These are phyloP conservation scores for Linepithema humile DNA, from an alignment of 1,140 invertebrate species.

Conservation along the genomic window DNA sequence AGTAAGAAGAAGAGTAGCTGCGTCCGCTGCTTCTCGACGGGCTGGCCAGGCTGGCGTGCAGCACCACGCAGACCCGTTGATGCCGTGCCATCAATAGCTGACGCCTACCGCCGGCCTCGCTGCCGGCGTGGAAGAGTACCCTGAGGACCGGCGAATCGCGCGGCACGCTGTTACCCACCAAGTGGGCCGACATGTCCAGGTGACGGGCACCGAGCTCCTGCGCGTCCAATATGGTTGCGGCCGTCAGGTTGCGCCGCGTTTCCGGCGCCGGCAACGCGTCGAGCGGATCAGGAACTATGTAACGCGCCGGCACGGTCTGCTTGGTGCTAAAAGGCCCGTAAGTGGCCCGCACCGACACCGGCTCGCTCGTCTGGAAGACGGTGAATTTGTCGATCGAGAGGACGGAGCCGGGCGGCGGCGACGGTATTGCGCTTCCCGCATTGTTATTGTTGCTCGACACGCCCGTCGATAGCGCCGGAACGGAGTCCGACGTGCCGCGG, in stretches of 20 bases:
- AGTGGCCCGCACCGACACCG: conserved; percentile 93
- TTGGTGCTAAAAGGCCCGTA: conserved; percentile 97
- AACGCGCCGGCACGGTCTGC: conserved; percentile 95
- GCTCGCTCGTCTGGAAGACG: conserved; percentile 93
- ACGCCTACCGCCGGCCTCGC: conserved; percentile 88
- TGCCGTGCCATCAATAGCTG: conserved; percentile 84
- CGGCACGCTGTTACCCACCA: conserved; percentile 93
- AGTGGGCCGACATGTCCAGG: conserved; percentile 94
- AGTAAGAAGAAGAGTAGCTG: conserved; percentile 44
- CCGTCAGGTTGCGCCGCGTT: conserved; percentile 72
- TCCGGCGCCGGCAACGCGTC: conserved; percentile 82
- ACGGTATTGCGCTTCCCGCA: conserved; percentile 45
- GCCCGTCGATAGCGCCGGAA: conserved; percentile 64
- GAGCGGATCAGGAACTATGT: conserved; percentile 92
- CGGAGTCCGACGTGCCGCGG: conserved; percentile 79
- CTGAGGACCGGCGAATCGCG: conserved; percentile 94
- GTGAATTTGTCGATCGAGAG: conserved; percentile 93
- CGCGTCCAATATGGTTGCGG: conserved; percentile 84
- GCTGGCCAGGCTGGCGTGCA: conserved; percentile 87
- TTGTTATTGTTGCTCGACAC: conserved; percentile 38
- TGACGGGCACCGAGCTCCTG: conserved; percentile 90
- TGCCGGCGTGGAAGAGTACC: conserved; percentile 95
- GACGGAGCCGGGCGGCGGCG: conserved; percentile 85
- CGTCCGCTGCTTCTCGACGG: conserved; percentile 56
- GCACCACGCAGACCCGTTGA: conserved; percentile 89